Evolutionary conservation across 2,888 invertebrate genomes (phyloP).

Genomic region (Amiota communis): DNA sequence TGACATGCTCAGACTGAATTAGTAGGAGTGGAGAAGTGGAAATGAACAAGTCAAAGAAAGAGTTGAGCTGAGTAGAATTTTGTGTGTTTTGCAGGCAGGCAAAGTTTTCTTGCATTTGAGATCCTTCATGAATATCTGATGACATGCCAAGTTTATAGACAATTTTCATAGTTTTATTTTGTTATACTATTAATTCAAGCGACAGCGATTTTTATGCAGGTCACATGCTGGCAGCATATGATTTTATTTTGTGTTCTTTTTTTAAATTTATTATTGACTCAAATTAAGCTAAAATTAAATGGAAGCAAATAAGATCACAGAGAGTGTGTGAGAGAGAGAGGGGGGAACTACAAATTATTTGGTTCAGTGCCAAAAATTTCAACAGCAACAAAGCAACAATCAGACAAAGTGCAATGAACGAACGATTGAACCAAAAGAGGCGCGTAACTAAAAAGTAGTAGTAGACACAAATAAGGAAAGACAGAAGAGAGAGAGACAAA

Average conservation of each 20-base stretch:
- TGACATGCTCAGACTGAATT: neutral
- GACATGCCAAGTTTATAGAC: too few species aligned
- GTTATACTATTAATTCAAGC: neutral
- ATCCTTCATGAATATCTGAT: too few species aligned
- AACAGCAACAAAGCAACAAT: neutral
- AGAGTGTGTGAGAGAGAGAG: neutral
- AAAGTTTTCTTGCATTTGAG: too few species aligned
- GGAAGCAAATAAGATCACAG: neutral
- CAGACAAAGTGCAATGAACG: conserved; percentile 21
- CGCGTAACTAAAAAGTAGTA: neutral
- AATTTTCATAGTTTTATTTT: conserved; percentile 5
- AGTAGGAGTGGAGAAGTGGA: neutral
- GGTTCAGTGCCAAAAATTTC: too few species aligned
- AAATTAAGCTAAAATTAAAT: conserved; percentile 2
- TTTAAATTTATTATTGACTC: neutral
- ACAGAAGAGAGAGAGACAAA: too few species aligned
- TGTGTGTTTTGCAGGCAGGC: too few species aligned
- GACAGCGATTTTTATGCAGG: neutral
- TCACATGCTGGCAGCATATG: too few species aligned
- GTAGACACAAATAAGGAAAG: too few species aligned
- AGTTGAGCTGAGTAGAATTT: too few species aligned
- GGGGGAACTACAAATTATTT: too few species aligned
- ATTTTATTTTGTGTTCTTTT: neutral
- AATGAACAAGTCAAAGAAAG: neutral
- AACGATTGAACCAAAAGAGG: neutral